These are phyloP conservation scores for Parus major DNA, from an alignment of 2,113 vertebrate species.

Conservation along the genomic window DNA sequence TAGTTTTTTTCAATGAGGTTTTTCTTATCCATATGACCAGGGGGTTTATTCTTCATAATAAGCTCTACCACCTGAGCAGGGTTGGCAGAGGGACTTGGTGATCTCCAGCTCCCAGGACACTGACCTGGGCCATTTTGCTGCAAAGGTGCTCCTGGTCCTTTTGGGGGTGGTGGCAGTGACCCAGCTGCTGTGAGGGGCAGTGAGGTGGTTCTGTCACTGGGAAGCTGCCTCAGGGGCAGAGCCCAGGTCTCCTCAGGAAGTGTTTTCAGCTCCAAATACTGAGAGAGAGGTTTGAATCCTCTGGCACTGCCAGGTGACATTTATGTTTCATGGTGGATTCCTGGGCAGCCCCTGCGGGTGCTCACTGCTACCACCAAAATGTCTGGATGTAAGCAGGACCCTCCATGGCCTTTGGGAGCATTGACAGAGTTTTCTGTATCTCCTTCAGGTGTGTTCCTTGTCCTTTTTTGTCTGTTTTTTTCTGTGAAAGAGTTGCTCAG, in stretches of 20 bases:
- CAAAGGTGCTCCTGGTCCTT: not conserved
- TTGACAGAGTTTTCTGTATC: accelerated
- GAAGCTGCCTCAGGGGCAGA: too few species aligned
- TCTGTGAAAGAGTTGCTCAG: not conserved
- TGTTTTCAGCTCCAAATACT: not conserved
- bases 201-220: too few species aligned
- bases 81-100: not conserved
- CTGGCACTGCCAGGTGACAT: accelerated
- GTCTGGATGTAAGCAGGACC: not conserved
- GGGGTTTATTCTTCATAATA: not conserved
- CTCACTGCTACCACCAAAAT: accelerated
- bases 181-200: too few species aligned
- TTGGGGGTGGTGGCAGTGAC: not conserved
- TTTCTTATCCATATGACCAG: not conserved
- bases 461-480: not conserved
- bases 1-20: not conserved
- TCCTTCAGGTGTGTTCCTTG: not conserved
- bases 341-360: not conserved
- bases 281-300: not conserved
- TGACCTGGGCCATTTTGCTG: not conserved
- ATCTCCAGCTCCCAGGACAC: not conserved
- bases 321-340: accelerated
- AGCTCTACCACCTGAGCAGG: not conserved
- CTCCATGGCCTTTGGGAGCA: not conserved
- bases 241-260: not conserved